Base-by-base conservation (phyloP, 1,140 invertebrate species). In the Dendroctonus ponderosae region DNA sequence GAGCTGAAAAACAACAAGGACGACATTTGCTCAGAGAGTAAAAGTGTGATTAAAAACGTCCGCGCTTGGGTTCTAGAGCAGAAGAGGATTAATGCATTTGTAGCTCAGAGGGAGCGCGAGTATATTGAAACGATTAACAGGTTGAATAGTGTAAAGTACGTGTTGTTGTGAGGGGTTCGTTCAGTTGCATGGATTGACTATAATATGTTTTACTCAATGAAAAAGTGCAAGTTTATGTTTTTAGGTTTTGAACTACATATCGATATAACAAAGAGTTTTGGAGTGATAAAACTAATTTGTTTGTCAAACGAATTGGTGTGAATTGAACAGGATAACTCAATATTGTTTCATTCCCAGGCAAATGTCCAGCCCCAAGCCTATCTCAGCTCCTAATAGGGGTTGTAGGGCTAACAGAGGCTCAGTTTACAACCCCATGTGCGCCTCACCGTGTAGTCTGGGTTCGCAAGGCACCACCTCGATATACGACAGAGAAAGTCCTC, bases 21-120 rank as follows among this genome's bases (percentile, higher is more conserved):
- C 12, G 71, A 72, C 39, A 68, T 76, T 37, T 74, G 69, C 58
- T 68, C 44, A 14, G 74, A 76, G 62, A 75, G 72, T 53, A 66
- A 68, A 62, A 72, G 70, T 46, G 71, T 76, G 11, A 71, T 77
- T 14, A 69, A 68, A 48, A 72, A 76, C 42, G 72, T 77, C 26
- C 58, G 68, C 14, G 59, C 60, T 14, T 77, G 75, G 75, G 59
- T 77, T 46, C 43, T 69, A 37, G 72, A 77, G 49, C 75, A 77
- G 62, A 71, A 71, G n/a, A 71, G 62, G 43, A 73, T 77, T 8
- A 77, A 75, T 66, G 42, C 65, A 5, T 61, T 73, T 59, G 48
- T 74, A 6, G 66, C 60, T 51, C 40, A 71, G 41, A 68, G 71
- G 15, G 59, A 76, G 48, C 64, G 68, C 42, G 68, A 72, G 40